Percentiles rank a stretch among this genome's conserved stretches.
Conservation (phyloP, 2,888 invertebrate genomes). For the Agrenia bidenticulata region DNA sequence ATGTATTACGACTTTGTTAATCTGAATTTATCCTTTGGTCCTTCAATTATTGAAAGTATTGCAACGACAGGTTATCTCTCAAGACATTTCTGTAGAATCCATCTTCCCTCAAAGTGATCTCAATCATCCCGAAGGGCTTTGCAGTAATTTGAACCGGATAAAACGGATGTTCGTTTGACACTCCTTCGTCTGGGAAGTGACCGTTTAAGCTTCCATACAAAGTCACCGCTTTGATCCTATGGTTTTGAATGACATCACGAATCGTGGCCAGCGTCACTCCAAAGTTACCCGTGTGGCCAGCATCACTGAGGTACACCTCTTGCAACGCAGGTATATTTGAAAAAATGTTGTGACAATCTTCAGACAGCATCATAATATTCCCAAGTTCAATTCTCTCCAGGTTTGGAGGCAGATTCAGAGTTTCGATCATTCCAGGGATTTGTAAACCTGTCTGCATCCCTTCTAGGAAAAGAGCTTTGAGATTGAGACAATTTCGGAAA, state of each 20-base stretch:
- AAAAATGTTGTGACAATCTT: slow-evolving; percentile 16
- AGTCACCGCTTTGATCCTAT: slow-evolving; percentile 16
- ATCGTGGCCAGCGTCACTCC: slow-evolving; percentile 24
- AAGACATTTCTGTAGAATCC: slow-evolving; percentile 28
- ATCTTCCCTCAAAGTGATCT: slow-evolving; percentile 20
- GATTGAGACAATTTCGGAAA: slow-evolving; percentile 12
- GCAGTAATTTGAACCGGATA: neutral
- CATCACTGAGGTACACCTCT: slow-evolving; percentile 19
- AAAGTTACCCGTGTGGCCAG: slow-evolving; percentile 20
- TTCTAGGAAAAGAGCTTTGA: slow-evolving; percentile 20
- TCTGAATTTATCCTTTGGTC: too few relatives aligned
- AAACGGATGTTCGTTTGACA: slow-evolving; percentile 24
- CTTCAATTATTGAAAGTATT: too few relatives aligned
- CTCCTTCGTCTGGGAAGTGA: slow-evolving; percentile 10
- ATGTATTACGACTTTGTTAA: too few relatives aligned
- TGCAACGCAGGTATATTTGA: slow-evolving; percentile 18
- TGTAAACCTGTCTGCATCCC: slow-evolving; percentile 19
- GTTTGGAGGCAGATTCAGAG: slow-evolving; percentile 10
- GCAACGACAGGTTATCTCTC: too few relatives aligned
- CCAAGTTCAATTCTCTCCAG: slow-evolving; percentile 25
- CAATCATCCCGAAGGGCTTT: slow-evolving; percentile 23
- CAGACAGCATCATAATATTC: slow-evolving; percentile 10
- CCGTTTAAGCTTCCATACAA: slow-evolving; percentile 21
- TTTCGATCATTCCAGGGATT: slow-evolving; percentile 9
- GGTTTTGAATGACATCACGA: slow-evolving; percentile 10